Evolutionary conservation across 1,140 invertebrate genomes (phyloP), one percentile per base, ranked within the genome.

Genomic region (Cyphomyrmex costatus): DNA sequence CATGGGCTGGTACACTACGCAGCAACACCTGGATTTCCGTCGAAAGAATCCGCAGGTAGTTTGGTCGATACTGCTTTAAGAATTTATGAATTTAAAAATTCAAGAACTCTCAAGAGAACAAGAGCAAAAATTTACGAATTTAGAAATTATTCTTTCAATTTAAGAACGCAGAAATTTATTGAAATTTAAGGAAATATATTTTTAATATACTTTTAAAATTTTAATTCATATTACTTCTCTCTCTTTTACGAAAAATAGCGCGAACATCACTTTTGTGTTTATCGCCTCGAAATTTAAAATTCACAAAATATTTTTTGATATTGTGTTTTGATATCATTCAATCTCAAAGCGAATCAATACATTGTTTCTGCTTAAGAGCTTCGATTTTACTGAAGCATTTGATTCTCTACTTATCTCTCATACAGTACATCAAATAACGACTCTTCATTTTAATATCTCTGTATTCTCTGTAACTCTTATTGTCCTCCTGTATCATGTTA

Each of bases 1-100:
- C 92, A 96, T 97, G 92, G 98, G 98, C 3, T 98, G 98, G 97
- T 98, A 98, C 93, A 98, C 98, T 1, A 98, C 98, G 0, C 96
- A 96, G 1, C 96, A 98, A 58, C 97, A 98, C 90, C 94, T 97
- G 79, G 93, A 96, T 14, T 96, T 96, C 83, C 95, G 97, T 61
- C 94, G 95, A 33, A 90, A 96, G 1, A 95, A 98, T 94, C 97
- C 98, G 8, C 96, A 98, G 92, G 96, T 97, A 92, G 58, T 30
- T 8, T n/a, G 0, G 8, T 8, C 14, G 8, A 24, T 2, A 16
- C 0, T 12, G 14, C 14, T 77, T 77, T 19, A 10, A 14, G 4
- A 33, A 30, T 73, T 73, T 51, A 30, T 30, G 3, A 5, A 61
- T 30, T 61, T 12, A 61, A 61, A 7, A n/a, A 6, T 60, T 56